phyloP scores from a whole-genome alignment of 2,113 vertebrate species.

The Drymodes brunneopygia region DNA sequence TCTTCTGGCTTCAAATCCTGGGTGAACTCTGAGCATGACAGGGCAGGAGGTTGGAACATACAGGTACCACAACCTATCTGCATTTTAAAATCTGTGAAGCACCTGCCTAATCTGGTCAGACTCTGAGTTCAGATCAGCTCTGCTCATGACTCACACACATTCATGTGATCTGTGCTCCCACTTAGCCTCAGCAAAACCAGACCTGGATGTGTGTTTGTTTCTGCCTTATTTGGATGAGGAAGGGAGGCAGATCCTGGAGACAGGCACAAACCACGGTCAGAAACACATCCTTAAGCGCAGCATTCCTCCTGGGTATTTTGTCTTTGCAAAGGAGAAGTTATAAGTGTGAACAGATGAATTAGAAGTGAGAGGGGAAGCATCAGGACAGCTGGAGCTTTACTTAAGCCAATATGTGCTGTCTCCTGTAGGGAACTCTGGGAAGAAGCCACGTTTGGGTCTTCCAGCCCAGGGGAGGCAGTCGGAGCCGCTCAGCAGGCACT shows the following conservation, averaged over 20 bases:
- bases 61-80: background rate
- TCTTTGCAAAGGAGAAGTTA: background rate
- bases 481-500: slow-evolving; percentile 1
- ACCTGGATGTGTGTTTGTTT: background rate
- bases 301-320: background rate
- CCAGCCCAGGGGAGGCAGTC: background rate
- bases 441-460: background rate
- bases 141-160: background rate
- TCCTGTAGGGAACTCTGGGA: background rate
- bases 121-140: background rate
- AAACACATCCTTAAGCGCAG: background rate
- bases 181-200: background rate
- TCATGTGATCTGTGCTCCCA: background rate
- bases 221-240: background rate
- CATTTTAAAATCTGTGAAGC: background rate
- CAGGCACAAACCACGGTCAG: rapidly evolving
- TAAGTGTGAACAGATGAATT: slow-evolving; percentile 44
- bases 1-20: background rate
- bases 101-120: background rate
- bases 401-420: background rate
- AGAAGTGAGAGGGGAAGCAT: slow-evolving; percentile 12
- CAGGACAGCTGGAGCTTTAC: slow-evolving; percentile 6
- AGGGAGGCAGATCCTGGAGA: background rate
- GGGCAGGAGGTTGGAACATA: background rate
- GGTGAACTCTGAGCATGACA: background rate